phyloP scores from a whole-genome alignment of 2,113 vertebrate genomes.

The Numida meleagris region DNA sequence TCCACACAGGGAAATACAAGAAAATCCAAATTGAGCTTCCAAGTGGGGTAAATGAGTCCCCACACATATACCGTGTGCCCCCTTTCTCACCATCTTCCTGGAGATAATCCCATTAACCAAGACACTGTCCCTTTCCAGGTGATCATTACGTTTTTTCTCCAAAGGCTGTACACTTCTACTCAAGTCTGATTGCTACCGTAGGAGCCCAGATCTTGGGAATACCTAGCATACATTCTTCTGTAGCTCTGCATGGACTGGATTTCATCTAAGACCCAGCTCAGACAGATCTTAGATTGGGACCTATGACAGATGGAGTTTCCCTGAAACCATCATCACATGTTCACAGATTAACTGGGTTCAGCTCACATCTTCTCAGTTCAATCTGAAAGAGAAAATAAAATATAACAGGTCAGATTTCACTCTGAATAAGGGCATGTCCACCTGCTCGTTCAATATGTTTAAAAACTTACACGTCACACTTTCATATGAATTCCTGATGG shows the following conservation, averaged over 20 bases:
- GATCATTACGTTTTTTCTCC: accelerated
- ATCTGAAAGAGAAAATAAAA: not conserved
- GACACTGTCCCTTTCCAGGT: not conserved
- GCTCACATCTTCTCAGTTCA: not conserved
- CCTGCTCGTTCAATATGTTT: not conserved
- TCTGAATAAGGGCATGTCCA: not conserved
- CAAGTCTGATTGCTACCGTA: not conserved
- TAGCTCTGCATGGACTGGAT: not conserved
- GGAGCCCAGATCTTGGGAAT: not conserved
- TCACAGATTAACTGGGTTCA: not conserved
- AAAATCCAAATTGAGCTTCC: not conserved
- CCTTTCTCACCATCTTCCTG: not conserved
- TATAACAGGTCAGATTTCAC: not conserved
- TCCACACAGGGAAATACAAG: not conserved
- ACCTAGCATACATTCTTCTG: not conserved
- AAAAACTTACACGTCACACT: not conserved
- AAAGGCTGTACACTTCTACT: not conserved
- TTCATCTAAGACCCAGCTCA: not conserved
- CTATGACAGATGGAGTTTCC: accelerated
- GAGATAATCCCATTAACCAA: not conserved
- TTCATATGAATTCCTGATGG: not conserved
- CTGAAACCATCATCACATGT: accelerated
- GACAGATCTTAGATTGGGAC: not conserved
- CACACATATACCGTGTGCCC: not conserved
- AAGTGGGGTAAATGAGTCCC: not conserved